phyloP scores from a whole-genome alignment of 2,797 vertebrate species.

The Orestias chungarensis region DNA sequence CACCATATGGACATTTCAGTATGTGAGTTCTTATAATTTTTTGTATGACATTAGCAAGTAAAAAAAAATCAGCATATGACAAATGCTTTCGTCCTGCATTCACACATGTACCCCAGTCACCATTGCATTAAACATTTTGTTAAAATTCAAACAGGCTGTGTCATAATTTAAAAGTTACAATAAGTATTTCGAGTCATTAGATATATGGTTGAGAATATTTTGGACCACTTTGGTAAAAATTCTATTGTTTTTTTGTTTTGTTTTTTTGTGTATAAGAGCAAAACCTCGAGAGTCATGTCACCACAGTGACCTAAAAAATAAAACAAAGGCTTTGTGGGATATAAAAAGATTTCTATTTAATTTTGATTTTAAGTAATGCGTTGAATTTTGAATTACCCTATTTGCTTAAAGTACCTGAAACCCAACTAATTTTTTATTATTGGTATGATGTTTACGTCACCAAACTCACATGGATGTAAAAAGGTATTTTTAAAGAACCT shows the following conservation, averaged over 20 bases:
- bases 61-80: no score
- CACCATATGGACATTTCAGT: no score
- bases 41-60: no score
- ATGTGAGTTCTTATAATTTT: no score
- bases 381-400: no score
- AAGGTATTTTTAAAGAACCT: not conserved
- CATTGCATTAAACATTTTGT: not conserved
- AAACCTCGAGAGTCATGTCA: not conserved
- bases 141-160: not conserved
- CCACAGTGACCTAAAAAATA: not conserved
- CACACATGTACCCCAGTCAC: not conserved
- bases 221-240: not conserved
- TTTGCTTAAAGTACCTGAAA: not conserved
- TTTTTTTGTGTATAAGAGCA: not conserved
- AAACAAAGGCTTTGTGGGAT: not conserved
- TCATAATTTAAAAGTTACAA: not conserved
- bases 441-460: not conserved
- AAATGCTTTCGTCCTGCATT: slow-evolving; percentile 3
- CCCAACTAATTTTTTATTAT: not conserved
- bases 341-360: not conserved
- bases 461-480: not conserved
- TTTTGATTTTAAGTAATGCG: not conserved
- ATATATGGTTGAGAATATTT: not conserved
- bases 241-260: not conserved
- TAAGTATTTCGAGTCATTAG: not conserved